These are phyloP conservation scores for Nomada ruficornis DNA, from an alignment of 2,888 invertebrate species.

Conservation along the genomic window DNA sequence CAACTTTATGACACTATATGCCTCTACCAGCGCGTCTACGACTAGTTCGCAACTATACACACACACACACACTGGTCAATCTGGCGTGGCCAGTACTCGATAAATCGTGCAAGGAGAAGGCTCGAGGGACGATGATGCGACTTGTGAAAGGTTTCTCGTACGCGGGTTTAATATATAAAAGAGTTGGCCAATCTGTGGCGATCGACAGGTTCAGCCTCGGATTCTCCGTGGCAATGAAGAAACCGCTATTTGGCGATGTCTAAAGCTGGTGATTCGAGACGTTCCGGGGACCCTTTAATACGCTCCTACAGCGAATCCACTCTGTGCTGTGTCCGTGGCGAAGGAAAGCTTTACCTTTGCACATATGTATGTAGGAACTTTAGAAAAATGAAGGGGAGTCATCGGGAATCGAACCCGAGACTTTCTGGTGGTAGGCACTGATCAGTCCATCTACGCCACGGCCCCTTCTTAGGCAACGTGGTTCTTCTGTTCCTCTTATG, in stretches of 20 bases:
- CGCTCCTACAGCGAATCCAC: not conserved
- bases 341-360: not conserved
- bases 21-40: not conserved
- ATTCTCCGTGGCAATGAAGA: not conserved
- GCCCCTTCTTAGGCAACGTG: too few species aligned
- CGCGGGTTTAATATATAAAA: constrained; percentile 1
- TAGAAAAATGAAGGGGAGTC: too few species aligned
- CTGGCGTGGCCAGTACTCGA: constrained; percentile 17
- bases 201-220: constrained; percentile 25
- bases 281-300: constrained; percentile 10
- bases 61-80: constrained; percentile 10
- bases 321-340: not conserved
- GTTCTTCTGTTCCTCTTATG: too few species aligned
- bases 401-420: too few species aligned
- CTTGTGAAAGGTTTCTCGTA: constrained; percentile 15
- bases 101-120: constrained; percentile 53
- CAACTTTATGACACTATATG: constrained; percentile 12
- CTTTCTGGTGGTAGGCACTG: too few species aligned
- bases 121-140: constrained; percentile 24
- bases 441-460: too few species aligned
- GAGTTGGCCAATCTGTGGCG: not conserved
- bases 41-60: constrained; percentile 3
- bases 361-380: too few species aligned
- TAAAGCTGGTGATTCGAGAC: constrained; percentile 1
- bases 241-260: not conserved